Base-by-base conservation (phyloP, 1,140 invertebrate genomes). In the Idris sp. region DNA sequence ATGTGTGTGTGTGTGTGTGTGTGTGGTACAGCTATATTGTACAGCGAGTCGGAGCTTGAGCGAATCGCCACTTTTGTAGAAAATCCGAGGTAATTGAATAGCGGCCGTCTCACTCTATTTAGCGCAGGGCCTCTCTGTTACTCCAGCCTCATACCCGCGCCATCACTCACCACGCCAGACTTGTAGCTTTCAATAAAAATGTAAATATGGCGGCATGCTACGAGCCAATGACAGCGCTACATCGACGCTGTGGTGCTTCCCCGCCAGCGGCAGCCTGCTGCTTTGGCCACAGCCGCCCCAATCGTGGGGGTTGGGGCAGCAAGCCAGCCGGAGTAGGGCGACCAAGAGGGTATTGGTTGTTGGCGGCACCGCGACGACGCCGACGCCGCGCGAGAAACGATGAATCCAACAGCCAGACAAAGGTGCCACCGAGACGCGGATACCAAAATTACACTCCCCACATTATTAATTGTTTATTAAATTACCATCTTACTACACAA, bases 111-210 rank as follows among this genome's bases (percentile, higher is more conserved):
- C 67, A 35, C 59, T 56, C 73, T 49, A 44, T 61, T 54, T 72
- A 58, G 28, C 62, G 41, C 44, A 15, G 15, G n/a, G n/a, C n/a
- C n/a, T n/a, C n/a, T n/a, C 46, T 26, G 48, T 75, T 35, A 54
- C 73, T 61, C 25, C 59, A 64, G 33, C 67, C 72, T 56, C 73
- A 74, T 67, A 77, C 81, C 67, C 77, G 67, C 78, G 62, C 81
- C 82, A 83, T 86, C 84, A 81, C 82, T 85, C 84, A 86, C 79
- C 65, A 74, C 81, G 78, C 77, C 79, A 83, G 83, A 84, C 84
- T 84, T 84, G 82, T 85, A 86, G 83, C 85, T 86, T 87, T 87
- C 85, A 86, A 87, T 87, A 87, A 87, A 87, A 87, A 87, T 86
- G 86, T 87, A 87, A 87, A 87, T 87, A 87, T 86, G 85, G 85